These are phyloP conservation scores for Salvelinus namaycush DNA, from an alignment of 2,113 vertebrate species.

Conservation along the genomic window DNA sequence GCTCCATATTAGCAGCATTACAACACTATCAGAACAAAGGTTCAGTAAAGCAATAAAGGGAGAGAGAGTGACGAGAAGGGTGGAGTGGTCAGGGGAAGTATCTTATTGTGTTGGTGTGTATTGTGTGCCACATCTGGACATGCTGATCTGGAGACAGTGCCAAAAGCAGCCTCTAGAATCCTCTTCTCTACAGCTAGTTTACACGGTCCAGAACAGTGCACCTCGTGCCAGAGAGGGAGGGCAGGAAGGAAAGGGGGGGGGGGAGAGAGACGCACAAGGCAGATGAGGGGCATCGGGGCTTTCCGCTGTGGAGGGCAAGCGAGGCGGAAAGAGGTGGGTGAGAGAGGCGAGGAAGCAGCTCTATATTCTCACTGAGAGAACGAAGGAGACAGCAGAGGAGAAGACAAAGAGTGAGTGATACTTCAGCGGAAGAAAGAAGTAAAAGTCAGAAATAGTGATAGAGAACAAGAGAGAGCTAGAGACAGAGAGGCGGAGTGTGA, in stretches of 20 bases:
- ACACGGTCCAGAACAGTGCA: constrained; percentile 4
- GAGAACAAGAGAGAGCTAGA: constrained; percentile 12
- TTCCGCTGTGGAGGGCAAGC: constrained; percentile 64
- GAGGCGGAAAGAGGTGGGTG: constrained; percentile 8
- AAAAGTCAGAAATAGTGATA: constrained; percentile 17
- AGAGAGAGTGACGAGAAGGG: constrained; percentile 57
- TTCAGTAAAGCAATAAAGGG: constrained; percentile 46
- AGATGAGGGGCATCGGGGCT: constrained; percentile 54
- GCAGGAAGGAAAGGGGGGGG: constrained; percentile 42
- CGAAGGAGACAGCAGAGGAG: constrained; percentile 8
- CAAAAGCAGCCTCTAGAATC: constrained; percentile 20
- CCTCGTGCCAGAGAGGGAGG: constrained; percentile 5
- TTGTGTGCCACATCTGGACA: not conserved
- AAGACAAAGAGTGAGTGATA: constrained; percentile 29
- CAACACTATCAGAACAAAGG: constrained; percentile 12
- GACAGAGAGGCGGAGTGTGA: not conserved
- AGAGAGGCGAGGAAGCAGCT: constrained; percentile 28
- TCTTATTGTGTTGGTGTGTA: constrained; percentile 31
- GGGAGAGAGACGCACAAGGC: not conserved
- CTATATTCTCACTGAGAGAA: not conserved
- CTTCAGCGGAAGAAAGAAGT: constrained; percentile 21
- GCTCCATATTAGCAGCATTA: not conserved
- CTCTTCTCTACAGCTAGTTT: constrained; percentile 21
- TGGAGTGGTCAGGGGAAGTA: constrained; percentile 44
- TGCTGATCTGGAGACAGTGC: not conserved